These are phyloP conservation scores for Turnix velox DNA, from an alignment of 2,113 vertebrate genomes.

Conservation along the genomic window DNA sequence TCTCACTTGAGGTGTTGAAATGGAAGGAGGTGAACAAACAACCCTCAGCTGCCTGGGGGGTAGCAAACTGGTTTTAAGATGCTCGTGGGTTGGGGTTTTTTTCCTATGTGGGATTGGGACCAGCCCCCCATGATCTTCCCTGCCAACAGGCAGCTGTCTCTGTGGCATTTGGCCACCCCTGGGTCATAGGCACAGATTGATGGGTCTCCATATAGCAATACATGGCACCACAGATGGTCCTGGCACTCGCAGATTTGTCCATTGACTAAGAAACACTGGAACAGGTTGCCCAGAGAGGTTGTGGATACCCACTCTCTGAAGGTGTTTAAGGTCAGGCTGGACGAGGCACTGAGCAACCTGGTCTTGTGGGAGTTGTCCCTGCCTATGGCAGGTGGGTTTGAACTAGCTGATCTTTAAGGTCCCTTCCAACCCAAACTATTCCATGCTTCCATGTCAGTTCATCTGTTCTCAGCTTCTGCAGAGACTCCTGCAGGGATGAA, in stretches of 20 bases:
- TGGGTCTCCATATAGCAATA: not conserved
- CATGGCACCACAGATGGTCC: too few relatives aligned
- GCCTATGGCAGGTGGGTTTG: too few relatives aligned
- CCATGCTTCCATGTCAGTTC: too few relatives aligned
- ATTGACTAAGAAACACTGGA: not conserved
- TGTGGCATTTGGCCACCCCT: not conserved
- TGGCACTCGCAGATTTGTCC: rapidly evolving
- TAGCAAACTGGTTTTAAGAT: not conserved
- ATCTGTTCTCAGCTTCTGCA: not conserved
- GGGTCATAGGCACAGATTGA: rapidly evolving
- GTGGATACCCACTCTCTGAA: too few relatives aligned
- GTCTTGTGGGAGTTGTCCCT: too few relatives aligned
- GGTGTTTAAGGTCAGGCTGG: too few relatives aligned
- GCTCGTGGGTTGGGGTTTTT: not conserved
- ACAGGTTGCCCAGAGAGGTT: too few relatives aligned
- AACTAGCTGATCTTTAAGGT: too few relatives aligned
- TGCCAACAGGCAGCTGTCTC: not conserved
- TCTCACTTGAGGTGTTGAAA: constrained; percentile 30
- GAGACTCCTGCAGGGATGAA: not conserved
- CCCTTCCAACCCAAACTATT: too few relatives aligned
- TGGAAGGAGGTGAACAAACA: constrained; percentile 8
- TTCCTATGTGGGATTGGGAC: not conserved
- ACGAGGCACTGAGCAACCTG: too few relatives aligned
- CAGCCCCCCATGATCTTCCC: not conserved
- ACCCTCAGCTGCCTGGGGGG: not conserved